These are phyloP conservation scores for Serinus canaria DNA, from an alignment of 2,113 vertebrate species.

Conservation along the genomic window DNA sequence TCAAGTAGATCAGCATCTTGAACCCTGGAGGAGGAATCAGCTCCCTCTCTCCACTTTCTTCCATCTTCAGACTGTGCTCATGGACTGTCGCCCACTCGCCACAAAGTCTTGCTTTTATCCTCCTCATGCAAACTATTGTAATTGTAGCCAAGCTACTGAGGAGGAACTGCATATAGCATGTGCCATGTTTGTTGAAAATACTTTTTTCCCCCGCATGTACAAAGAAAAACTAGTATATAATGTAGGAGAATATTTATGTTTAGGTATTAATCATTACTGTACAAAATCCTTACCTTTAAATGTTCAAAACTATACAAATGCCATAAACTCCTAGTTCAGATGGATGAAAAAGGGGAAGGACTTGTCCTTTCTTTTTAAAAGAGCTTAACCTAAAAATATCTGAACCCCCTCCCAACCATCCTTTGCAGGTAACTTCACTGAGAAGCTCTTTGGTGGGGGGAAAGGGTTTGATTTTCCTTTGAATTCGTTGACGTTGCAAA, in stretches of 20 bases:
- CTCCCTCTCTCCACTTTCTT: constrained; percentile 51
- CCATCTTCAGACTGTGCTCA: constrained; percentile 37
- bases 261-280: constrained; percentile 82
- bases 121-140: constrained; percentile 50
- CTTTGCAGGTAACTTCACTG: constrained; percentile 41
- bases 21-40: constrained; percentile 61
- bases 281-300: constrained; percentile 74
- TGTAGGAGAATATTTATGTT: constrained; percentile 77
- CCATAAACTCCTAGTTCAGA: constrained; percentile 73
- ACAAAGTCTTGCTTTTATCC: constrained; percentile 41
- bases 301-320: constrained; percentile 72
- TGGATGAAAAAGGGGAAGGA: constrained; percentile 46
- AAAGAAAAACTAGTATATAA: constrained; percentile 73
- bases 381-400: constrained; percentile 47
- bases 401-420: neutral
- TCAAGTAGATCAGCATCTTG: constrained; percentile 52
- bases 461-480: constrained; percentile 16
- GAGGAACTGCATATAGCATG: constrained; percentile 68
- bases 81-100: constrained; percentile 27
- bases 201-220: constrained; percentile 75
- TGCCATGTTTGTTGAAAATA: constrained; percentile 77
- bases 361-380: constrained; percentile 64
- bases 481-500: constrained; percentile 58
- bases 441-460: neutral
- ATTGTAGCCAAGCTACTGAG: constrained; percentile 57